A percentile compares a stretch with the other conserved stretches of the same genome.
Evolutionary conservation across 2,888 invertebrate species (phyloP).

Genomic region (Pyrochroa serraticornis): DNA sequence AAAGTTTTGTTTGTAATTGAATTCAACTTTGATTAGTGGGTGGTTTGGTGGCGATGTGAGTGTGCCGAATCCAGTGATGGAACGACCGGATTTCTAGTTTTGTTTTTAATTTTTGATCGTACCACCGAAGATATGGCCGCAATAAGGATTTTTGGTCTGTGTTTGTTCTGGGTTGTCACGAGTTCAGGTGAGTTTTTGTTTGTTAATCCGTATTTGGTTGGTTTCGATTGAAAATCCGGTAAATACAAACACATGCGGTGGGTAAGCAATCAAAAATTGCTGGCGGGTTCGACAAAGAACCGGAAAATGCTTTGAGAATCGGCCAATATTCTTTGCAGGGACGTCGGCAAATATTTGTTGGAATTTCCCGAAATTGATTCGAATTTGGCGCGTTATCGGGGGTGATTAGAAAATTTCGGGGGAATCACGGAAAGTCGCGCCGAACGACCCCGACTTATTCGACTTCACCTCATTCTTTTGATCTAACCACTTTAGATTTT

Average conservation of each 20-base stretch:
- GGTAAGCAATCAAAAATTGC: neutral
- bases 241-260: neutral
- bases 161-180: constrained; percentile 32
- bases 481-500: constrained; percentile 18
- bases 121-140: constrained; percentile 29
- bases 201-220: neutral
- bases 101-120: constrained; percentile 9
- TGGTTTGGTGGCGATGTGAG: constrained; percentile 36
- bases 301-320: neutral
- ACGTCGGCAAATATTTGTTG: constrained; percentile 6
- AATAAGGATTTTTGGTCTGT: constrained; percentile 37
- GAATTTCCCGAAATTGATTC: neutral
- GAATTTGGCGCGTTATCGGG: neutral
- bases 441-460: constrained; percentile 2
- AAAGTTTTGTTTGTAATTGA: constrained; percentile 1
- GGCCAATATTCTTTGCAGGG: neutral
- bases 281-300: neutral
- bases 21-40: constrained; percentile 14
- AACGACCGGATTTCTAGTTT: constrained; percentile 30
- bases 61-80: constrained; percentile 34
- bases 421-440: neutral
- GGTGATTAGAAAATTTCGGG: constrained; percentile 2
- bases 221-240: neutral
- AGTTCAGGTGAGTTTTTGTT: constrained; percentile 33
- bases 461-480: constrained; percentile 11